Evolutionary conservation across 2,797 vertebrate species (phyloP).

Genomic region (Avahi laniger): DNA sequence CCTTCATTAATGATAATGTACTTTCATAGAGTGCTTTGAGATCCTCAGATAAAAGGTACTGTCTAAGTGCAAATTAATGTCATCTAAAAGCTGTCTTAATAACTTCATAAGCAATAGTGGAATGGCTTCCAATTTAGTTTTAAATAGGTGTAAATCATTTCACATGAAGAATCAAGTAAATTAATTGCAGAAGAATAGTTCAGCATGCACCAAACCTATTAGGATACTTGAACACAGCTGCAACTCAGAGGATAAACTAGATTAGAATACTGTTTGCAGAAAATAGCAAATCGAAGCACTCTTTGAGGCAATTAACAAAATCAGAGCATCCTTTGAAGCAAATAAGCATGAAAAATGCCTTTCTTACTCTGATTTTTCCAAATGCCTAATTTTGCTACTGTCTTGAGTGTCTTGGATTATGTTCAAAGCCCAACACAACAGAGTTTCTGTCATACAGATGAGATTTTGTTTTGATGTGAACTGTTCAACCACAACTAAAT

Average conservation of each 20-base stretch:
- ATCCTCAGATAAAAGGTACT: slow-evolving; percentile 55
- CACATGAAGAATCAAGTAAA: slow-evolving; percentile 40
- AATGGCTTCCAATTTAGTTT: slow-evolving; percentile 39
- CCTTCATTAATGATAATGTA: slow-evolving; percentile 41
- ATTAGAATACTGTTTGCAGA: slow-evolving; percentile 79
- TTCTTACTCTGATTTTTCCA: slow-evolving; percentile 73
- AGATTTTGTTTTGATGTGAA: slow-evolving; percentile 64
- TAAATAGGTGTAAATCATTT: slow-evolving; percentile 66
- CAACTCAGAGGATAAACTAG: slow-evolving; percentile 67
- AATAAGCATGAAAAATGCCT: slow-evolving; percentile 70
- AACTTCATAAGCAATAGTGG: slow-evolving; percentile 52
- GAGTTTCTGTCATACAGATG: slow-evolving; percentile 14
- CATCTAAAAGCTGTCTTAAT: slow-evolving; percentile 67
- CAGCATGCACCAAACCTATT: slow-evolving; percentile 55
- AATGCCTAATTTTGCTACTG: slow-evolving; percentile 61
- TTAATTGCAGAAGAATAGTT: slow-evolving; percentile 68
- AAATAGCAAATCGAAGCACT: slow-evolving; percentile 79
- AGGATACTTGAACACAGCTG: slow-evolving; percentile 77
- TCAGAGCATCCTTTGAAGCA: slow-evolving; percentile 81
- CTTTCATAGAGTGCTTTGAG: slow-evolving; percentile 66
- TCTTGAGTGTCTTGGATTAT: slow-evolving; percentile 35
- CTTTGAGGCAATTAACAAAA: slow-evolving; percentile 81
- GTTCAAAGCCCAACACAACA: slow-evolving; percentile 62
- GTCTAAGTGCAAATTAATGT: slow-evolving; percentile 65
- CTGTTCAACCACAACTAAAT: slow-evolving; percentile 28